Evolutionary conservation across 2,113 vertebrate genomes (phyloP).

Genomic region (Australoheros scitulus): DNA sequence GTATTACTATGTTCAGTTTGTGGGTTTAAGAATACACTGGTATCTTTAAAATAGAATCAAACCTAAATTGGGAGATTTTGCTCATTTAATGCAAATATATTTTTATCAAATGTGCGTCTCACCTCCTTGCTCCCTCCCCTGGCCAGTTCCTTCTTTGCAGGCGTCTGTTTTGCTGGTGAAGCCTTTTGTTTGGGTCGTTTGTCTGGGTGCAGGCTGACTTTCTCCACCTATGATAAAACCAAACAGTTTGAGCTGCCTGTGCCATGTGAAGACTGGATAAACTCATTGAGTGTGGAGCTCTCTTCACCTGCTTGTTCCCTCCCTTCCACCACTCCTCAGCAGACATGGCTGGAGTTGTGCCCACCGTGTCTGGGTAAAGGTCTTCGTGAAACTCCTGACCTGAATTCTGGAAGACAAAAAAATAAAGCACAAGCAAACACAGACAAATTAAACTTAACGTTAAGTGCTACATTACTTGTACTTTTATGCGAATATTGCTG

Average conservation of each 20-base stretch:
- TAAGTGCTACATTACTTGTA: background rate
- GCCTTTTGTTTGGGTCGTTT: constrained; percentile 68
- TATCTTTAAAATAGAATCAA: background rate
- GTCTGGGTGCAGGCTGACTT: constrained; percentile 86
- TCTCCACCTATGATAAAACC: constrained; percentile 80
- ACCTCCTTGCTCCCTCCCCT: constrained; percentile 75
- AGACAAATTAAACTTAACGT: background rate
- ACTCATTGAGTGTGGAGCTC: background rate
- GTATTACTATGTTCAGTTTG: background rate
- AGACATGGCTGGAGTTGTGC: constrained; percentile 76
- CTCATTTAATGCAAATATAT: background rate
- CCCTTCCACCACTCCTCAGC: constrained; percentile 91
- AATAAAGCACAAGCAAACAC: background rate
- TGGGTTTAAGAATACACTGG: background rate
- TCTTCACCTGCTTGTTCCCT: constrained; percentile 85
- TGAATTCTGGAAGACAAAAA: constrained; percentile 71
- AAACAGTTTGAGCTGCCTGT: background rate
- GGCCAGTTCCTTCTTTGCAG: constrained; percentile 62
- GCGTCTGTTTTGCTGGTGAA: constrained; percentile 32
- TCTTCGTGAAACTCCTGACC: constrained; percentile 90
- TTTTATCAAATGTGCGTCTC: background rate
- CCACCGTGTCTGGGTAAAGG: constrained; percentile 87
- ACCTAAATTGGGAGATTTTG: background rate
- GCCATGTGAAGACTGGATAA: background rate
- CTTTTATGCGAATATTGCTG: background rate